Base-by-base conservation (phyloP, 2,797 vertebrate genomes). In the Spondyliosoma cantharus region DNA sequence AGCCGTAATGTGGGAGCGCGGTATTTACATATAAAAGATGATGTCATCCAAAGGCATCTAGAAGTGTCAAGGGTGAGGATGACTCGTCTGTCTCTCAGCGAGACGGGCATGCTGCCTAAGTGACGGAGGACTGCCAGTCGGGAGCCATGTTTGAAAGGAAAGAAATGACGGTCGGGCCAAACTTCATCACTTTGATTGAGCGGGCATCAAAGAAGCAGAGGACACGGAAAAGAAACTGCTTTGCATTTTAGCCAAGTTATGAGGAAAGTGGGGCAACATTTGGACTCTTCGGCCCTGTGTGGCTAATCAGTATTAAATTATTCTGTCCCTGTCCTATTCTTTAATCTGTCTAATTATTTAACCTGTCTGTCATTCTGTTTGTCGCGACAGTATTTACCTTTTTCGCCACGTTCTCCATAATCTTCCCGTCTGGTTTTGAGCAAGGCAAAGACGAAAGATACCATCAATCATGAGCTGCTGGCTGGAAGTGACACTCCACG, bases 141-240 rank as follows among this genome's bases (percentile, higher is more conserved):
- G 79, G 46, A 71, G 63, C 20, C 49, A 48, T 62, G 65, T 59
- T 71, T 49, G 20, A 59, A 70, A 53, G 43, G 60, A 84, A 53
- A 60, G 53, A 81, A 64, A 29, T 25, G 12, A 27, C 2, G 8
- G 50, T 22, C n/a, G 50, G 25, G 84, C 64, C 73, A 80, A 56
- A 59, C 29, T 70, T 81, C 76, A 58, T 80, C 64, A 80, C 69
- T 81, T 76, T 75, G 84, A 89, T 75, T 82, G 82, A 83, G 76
- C 27, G 13, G 42, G 49, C 74, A 74, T 43, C 61, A 65, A 0
- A 14, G 64, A 54, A n/a, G 54, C 68, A 59, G 68, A 80, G 46
- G 70, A 82, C 46, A 54, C 42, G 6, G 54, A 59, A 58, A 72
- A 59, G 43, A 59, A 71, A 60, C 22, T 37, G 68, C 75, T 29